These are phyloP conservation scores for Pyrocoelia pectoralis DNA, from an alignment of 2,888 invertebrate genomes.

Conservation along the genomic window DNA sequence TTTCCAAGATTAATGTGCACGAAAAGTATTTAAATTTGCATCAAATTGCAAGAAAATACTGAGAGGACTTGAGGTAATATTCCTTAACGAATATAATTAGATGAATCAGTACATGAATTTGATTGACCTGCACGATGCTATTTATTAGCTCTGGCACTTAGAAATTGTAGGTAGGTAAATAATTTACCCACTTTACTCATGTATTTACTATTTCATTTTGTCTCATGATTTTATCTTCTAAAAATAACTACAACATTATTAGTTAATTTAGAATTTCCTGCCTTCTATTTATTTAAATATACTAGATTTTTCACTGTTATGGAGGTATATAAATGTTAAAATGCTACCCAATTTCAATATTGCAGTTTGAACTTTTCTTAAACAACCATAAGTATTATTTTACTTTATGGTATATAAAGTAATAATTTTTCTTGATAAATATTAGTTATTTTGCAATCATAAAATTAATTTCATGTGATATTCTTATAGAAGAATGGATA, in stretches of 20 bases:
- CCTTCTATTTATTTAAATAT: too few species aligned
- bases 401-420: too few species aligned
- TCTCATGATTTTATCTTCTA: background rate
- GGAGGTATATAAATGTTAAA: background rate
- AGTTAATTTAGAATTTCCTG: background rate
- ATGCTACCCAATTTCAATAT: background rate
- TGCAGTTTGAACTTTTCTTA: too few species aligned
- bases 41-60: background rate
- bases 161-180: background rate
- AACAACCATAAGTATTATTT: too few species aligned
- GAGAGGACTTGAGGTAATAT: background rate
- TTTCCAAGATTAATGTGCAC: background rate
- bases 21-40: background rate
- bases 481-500: too few species aligned
- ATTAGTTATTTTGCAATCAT: too few species aligned
- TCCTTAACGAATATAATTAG: background rate
- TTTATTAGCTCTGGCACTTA: background rate
- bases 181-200: background rate
- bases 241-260: background rate
- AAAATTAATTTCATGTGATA: too few species aligned
- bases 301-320: background rate
- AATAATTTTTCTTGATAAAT: too few species aligned
- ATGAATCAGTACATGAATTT: background rate
- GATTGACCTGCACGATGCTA: slow-evolving; percentile 1
- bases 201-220: background rate